These are phyloP conservation scores for Zaprionus nigranus DNA, from an alignment of 1,140 invertebrate species.

Conservation along the genomic window DNA sequence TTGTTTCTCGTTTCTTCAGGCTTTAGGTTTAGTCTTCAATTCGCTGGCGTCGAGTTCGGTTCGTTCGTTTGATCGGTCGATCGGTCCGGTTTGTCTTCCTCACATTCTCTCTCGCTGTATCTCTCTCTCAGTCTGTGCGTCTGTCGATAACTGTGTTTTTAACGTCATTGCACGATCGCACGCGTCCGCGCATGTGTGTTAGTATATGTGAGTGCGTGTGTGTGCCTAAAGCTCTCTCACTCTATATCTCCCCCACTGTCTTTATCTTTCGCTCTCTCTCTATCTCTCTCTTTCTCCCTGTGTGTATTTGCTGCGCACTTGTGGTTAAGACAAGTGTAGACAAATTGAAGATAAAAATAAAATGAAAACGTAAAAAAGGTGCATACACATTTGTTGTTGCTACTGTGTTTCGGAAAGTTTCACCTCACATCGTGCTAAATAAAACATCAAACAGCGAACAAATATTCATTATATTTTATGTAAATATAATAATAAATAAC, in stretches of 20 bases:
- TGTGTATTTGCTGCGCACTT: constrained; percentile 35
- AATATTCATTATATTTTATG: neutral
- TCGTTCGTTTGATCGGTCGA: constrained; percentile 16
- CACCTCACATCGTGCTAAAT: constrained; percentile 44
- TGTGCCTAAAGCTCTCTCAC: constrained; percentile 55
- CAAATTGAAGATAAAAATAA: constrained; percentile 75
- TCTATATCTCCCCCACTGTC: constrained; percentile 10
- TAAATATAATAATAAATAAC: constrained; percentile 2
- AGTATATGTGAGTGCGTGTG: constrained; percentile 9
- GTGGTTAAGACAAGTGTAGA: constrained; percentile 55
- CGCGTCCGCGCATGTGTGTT: constrained; percentile 19
- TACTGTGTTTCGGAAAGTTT: constrained; percentile 51
- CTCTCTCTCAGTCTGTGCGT: constrained; percentile 25
- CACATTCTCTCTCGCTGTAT: constrained; percentile 5
- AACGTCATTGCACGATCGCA: constrained; percentile 51
- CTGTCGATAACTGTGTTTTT: constrained; percentile 31
- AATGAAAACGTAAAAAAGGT: constrained; percentile 72
- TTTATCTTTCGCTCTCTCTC: neutral
- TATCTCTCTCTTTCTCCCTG: neutral
- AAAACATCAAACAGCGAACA: constrained; percentile 5
- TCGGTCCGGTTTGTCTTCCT: constrained; percentile 8
- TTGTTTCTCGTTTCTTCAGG: constrained; percentile 33
- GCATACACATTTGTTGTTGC: constrained; percentile 63
- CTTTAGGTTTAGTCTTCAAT: constrained; percentile 64
- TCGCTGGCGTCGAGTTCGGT: constrained; percentile 69